Evolutionary conservation across 2,113 vertebrate genomes (phyloP).

Genomic region (Heterotilapia buettikoferi): DNA sequence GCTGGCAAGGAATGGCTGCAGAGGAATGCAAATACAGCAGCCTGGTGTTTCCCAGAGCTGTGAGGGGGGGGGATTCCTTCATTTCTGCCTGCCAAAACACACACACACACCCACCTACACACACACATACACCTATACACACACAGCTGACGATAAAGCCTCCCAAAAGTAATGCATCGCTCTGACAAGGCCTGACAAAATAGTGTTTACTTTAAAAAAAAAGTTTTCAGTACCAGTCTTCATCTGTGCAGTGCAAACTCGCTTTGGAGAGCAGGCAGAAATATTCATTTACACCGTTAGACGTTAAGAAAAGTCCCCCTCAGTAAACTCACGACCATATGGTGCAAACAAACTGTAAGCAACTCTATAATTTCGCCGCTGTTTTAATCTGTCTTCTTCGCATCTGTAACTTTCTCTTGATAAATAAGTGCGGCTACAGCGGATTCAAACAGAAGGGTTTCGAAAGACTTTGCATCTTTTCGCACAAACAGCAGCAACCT

Average conservation of each 20-base stretch:
- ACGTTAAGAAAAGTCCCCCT: not conserved
- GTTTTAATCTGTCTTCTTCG: not conserved
- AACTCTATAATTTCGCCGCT: not conserved
- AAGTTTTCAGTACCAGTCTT: not conserved
- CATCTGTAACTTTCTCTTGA: not conserved
- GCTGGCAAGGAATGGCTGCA: not conserved
- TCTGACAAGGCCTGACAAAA: not conserved
- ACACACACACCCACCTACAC: not conserved
- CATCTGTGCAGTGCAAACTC: not conserved
- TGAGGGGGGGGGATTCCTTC: conserved; percentile 5
- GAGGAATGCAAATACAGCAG: not conserved
- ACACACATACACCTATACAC: not conserved
- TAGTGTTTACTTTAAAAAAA: not conserved
- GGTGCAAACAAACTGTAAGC: not conserved
- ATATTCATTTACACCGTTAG: not conserved
- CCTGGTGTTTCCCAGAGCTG: conserved; percentile 15
- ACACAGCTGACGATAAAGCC: conserved; percentile 4
- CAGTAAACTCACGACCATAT: not conserved
- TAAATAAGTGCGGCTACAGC: not conserved
- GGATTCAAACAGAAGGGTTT: not conserved
- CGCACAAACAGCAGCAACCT: not conserved
- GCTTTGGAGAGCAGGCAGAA: not conserved
- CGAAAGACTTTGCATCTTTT: not conserved
- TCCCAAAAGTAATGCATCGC: not conserved
- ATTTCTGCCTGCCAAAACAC: not conserved